Conservation (phyloP, 2,113 vertebrate species). For the Sturnira hondurensis region DNA sequence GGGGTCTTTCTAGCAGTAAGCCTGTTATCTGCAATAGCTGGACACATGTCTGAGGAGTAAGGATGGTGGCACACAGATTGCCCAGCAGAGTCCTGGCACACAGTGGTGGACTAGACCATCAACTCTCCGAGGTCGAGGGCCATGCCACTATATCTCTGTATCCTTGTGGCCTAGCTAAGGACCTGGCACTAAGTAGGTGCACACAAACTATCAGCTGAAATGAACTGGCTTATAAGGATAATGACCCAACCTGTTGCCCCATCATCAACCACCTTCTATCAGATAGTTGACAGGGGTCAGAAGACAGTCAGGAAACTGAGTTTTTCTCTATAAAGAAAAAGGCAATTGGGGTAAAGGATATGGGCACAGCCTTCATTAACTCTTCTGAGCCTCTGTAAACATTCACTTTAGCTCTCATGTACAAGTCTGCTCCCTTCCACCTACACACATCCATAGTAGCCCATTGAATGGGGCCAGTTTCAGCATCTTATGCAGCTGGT, state of each 20-base stretch:
- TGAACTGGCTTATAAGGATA: conserved; percentile 9
- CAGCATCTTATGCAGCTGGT: background rate
- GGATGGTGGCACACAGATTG: background rate
- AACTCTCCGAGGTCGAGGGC: background rate
- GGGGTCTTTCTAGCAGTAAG: background rate
- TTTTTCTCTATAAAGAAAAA: conserved; percentile 16
- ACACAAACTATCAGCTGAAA: background rate
- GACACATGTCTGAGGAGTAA: background rate
- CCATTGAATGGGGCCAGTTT: background rate
- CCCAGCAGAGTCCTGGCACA: background rate
- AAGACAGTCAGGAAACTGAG: background rate
- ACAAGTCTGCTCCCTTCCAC: background rate
- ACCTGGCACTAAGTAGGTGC: background rate
- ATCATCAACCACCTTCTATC: background rate
- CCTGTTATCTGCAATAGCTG: background rate
- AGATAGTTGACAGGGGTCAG: background rate
- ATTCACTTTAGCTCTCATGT: background rate
- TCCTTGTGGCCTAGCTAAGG: background rate
- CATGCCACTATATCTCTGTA: background rate
- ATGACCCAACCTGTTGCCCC: background rate
- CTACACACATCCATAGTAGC: background rate
- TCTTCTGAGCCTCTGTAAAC: background rate
- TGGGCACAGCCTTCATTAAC: background rate
- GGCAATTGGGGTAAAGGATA: background rate
- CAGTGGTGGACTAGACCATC: background rate